Conservation (phyloP, 2,113 vertebrate genomes). For the Thamnophis sirtalis region DNA sequence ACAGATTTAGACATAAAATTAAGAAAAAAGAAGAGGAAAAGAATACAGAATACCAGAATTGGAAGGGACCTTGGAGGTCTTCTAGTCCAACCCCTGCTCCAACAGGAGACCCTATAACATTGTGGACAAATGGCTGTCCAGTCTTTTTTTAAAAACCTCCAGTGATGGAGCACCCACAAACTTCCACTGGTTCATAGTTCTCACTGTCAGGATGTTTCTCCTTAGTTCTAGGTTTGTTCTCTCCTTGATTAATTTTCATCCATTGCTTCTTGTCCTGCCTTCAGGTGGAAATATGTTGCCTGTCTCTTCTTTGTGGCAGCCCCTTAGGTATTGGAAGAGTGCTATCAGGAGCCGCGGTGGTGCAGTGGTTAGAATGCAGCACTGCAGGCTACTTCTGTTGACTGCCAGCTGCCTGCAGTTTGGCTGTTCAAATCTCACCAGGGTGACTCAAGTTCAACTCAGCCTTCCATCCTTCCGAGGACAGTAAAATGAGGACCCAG, state of each 20-base stretch:
- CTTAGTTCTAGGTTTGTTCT: neutral
- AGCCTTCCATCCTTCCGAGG: too few relatives aligned
- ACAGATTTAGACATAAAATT: neutral
- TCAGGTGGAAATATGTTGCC: neutral
- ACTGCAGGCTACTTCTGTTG: too few relatives aligned
- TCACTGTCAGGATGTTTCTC: neutral
- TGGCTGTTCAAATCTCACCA: too few relatives aligned
- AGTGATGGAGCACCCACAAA: neutral
- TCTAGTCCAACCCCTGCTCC: neutral
- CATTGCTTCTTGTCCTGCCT: neutral
- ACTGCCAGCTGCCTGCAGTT: too few relatives aligned
- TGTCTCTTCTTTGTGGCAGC: neutral
- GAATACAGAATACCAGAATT: neutral
- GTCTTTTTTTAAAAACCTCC: neutral
- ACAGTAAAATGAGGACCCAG: too few relatives aligned
- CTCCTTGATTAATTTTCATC: neutral
- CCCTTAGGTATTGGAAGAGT: neutral
- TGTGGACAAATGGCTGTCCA: neutral
- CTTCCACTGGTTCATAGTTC: neutral
- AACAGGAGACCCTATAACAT: neutral
- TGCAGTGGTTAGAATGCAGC: too few relatives aligned
- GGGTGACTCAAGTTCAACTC: too few relatives aligned
- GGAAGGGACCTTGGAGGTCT: neutral
- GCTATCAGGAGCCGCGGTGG: neutral
- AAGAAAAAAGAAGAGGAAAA: neutral